Evolutionary conservation across 1,140 invertebrate genomes (phyloP), one percentile per base, ranked within the genome.

Genomic region (Piezodorus guildinii): DNA sequence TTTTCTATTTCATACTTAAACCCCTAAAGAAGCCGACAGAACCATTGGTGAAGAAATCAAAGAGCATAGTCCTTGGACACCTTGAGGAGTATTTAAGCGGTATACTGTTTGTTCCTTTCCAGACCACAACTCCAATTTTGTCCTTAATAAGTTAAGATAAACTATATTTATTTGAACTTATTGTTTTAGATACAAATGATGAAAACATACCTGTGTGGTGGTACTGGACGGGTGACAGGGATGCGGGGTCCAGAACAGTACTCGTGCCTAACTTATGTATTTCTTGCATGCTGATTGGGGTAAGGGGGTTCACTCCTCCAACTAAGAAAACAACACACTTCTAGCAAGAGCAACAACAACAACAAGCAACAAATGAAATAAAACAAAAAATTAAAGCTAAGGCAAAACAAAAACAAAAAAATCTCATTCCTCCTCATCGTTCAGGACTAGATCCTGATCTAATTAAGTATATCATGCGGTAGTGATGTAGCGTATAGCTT

Each of bases 221-320:
- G 62, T 70, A 69, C 65, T 64, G 69, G 45, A 67, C 65, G 16
- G 69, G 66, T n/a, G 68, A 68, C 46, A 70, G 39, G 34, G 69
- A 61, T 15, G 64, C 63, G 16, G 68, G 62, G 44, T 70, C 70
- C 21, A 70, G 62, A 46, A 69, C 70, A 15, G 62, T 62, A 12
- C 62, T 56, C 19, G 68, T 66, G 19, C 66, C 69, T 60, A 72
- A 64, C 65, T 72, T 72, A 54, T 69, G 86, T 77, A 87, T 81
- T 72, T 88, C 86, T 77, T 87, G 85, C 84, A 87, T 85, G 74
- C 80, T 85, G 75, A 87, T 83, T 71, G 85, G 85, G 62, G 85
- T 83, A 73, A 88, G 77, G 66, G 85, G 85, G 68, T 85, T 85
- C 74, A 87, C 79, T 68, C 84, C 81, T 77, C 81, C 81, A 78